A percentile compares a stretch with the other conserved stretches of the same genome.
phyloP scores from a whole-genome alignment of 2,797 vertebrate species.

The Poecilia gillii region DNA sequence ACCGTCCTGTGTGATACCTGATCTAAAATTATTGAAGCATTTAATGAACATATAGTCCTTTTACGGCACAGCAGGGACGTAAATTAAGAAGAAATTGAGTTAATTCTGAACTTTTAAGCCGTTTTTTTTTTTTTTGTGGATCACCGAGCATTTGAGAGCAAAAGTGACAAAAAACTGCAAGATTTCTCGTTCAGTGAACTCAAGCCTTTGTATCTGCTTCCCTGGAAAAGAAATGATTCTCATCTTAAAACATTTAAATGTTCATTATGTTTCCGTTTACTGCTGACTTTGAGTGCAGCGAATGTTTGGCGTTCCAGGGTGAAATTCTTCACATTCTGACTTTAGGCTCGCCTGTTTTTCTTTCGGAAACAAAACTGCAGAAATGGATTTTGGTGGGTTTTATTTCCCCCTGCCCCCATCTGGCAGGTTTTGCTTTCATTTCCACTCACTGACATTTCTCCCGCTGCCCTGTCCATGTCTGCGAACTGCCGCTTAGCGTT shows the following conservation, averaged over 20 bases:
- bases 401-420: not conserved
- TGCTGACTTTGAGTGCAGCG: slow-evolving; percentile 16
- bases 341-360: slow-evolving; percentile 29
- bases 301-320: slow-evolving; percentile 21
- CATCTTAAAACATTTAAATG: not conserved
- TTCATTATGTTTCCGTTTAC: not conserved
- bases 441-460: not conserved
- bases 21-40: not conserved
- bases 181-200: slow-evolving; percentile 11
- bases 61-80: not conserved
- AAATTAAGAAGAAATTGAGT: not conserved
- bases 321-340: slow-evolving; percentile 65
- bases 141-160: not conserved
- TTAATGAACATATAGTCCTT: too few relatives aligned
- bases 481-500: slow-evolving; percentile 3
- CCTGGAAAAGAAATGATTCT: not conserved
- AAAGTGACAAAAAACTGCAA: not conserved
- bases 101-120: not conserved
- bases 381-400: slow-evolving; percentile 11
- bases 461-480: not conserved
- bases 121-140: not conserved
- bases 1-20: not conserved
- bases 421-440: slow-evolving; percentile 15
- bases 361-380: slow-evolving; percentile 36
- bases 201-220: not conserved